A percentile compares a stretch with the other conserved stretches of the same genome.
Conservation (phyloP, 2,113 vertebrate genomes). For the Toxotes chatareus region DNA sequence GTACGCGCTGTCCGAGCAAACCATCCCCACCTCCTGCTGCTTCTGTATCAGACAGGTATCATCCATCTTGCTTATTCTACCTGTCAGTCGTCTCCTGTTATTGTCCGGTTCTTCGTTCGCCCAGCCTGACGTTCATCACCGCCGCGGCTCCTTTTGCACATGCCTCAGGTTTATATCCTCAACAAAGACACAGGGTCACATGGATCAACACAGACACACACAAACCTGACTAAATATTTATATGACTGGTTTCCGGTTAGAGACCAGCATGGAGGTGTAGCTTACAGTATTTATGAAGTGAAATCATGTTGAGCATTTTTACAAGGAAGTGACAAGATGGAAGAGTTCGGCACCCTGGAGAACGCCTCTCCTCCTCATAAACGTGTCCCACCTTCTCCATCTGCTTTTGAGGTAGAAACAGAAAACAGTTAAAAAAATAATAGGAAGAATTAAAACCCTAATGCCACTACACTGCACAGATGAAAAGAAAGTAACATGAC, state of each 20-base stretch:
- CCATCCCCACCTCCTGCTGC: slow-evolving; percentile 21
- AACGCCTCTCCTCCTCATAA: slow-evolving; percentile 25
- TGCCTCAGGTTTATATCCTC: not conserved
- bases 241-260: slow-evolving; percentile 1
- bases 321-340: slow-evolving; percentile 33
- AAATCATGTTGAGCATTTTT: slow-evolving; percentile 25
- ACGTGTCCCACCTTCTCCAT: not conserved
- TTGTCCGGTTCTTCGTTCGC: not conserved
- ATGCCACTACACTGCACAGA: not conserved
- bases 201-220: not conserved
- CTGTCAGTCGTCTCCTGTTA: not conserved
- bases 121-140: not conserved
- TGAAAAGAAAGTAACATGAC: not conserved
- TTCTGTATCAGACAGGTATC: slow-evolving; percentile 12
- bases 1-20: slow-evolving; percentile 66
- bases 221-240: slow-evolving; percentile 53
- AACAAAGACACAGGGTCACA: not conserved
- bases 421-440: not conserved
- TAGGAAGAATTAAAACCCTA: not conserved
- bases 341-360: slow-evolving; percentile 64
- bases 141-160: slow-evolving; percentile 7
- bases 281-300: slow-evolving; percentile 64
- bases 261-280: slow-evolving; percentile 10
- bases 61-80: slow-evolving; percentile 45
- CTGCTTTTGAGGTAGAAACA: not conserved